Base-by-base conservation (phyloP, 2,113 vertebrate genomes). In the Diadophis punctatus region DNA sequence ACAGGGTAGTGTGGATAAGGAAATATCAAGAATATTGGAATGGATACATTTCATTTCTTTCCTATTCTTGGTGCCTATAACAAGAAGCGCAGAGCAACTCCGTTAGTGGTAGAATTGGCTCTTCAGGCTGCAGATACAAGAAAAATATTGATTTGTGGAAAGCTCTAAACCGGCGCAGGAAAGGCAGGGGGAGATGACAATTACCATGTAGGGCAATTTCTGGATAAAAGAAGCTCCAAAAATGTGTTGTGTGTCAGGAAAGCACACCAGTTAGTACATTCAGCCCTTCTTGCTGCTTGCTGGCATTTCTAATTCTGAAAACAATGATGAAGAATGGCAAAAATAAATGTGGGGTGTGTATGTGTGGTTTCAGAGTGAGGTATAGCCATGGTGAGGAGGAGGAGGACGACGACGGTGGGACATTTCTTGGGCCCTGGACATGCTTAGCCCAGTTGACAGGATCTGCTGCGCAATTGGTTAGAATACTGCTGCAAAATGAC, bases 351-450 rank as follows among this genome's bases (percentile, higher is more conserved):
- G 51, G 7, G 22, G 23, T 9, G 2, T 58, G 23, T 58, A 58
- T 58, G 25, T 90, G 8, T 39, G 23, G n/a, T 84, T 84, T 39
- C 52, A 56, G 12, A 20, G 23, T 46, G 68, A 7, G 51, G 11
- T 52, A 43, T 22, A 53, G 49, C 20, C 12, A n/a, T n/a, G 34
- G 14, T 16, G 10, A 25, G 20, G 60, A 10, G 30, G 11, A 74
- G 9, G 16, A 58, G 0, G 23, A 10, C 0, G 55, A 23, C 0
- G 7, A 25, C 0, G 56, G 52, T 53, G 34, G 49, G 22, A 7
- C 10, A 58, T 53, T n/a, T 11, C 43, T 58, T 86, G 25, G 49
- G 51, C 3, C 14, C 48, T 63, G 56, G 43, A 63, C 2, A n/a
- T 18, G 9, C 11, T 27, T n/a, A 53, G 34, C 4, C 18, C 22